A percentile compares a stretch with the other conserved stretches of the same genome.
Conservation (phyloP, 2,113 vertebrate genomes). For the Anthoscopus minutus region DNA sequence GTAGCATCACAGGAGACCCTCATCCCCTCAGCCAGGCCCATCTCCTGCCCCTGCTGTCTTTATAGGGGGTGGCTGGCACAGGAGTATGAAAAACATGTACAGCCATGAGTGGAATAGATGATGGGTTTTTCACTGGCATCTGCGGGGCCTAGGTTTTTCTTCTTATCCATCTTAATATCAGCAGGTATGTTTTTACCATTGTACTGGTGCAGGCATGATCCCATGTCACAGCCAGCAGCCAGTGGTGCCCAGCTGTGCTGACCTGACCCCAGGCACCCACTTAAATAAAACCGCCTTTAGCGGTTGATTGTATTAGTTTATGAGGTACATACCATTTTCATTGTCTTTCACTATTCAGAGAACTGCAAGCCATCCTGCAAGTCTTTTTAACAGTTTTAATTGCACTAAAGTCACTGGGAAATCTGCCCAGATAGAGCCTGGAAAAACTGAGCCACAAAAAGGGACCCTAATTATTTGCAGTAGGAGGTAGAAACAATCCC, state of each 20-base stretch:
- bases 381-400: not conserved
- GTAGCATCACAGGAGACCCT: not conserved
- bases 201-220: not conserved
- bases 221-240: not conserved
- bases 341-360: not conserved
- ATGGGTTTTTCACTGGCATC: not conserved
- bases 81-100: not conserved
- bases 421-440: not conserved
- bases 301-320: not conserved
- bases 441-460: not conserved
- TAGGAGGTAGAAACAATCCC: not conserved
- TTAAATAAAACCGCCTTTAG: not conserved
- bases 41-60: fast-evolving
- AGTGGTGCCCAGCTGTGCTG: not conserved
- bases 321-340: not conserved
- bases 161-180: not conserved
- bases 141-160: not conserved
- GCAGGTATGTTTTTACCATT: not conserved
- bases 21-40: not conserved
- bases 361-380: not conserved
- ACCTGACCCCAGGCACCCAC: not conserved
- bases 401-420: not conserved
- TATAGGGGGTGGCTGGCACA: not conserved
- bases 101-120: not conserved
- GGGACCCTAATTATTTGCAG: not conserved